A percentile compares a stretch with the other conserved stretches of the same genome.
Evolutionary conservation across 2,113 vertebrate species (phyloP).

Genomic region (Nycticorax nycticorax): DNA sequence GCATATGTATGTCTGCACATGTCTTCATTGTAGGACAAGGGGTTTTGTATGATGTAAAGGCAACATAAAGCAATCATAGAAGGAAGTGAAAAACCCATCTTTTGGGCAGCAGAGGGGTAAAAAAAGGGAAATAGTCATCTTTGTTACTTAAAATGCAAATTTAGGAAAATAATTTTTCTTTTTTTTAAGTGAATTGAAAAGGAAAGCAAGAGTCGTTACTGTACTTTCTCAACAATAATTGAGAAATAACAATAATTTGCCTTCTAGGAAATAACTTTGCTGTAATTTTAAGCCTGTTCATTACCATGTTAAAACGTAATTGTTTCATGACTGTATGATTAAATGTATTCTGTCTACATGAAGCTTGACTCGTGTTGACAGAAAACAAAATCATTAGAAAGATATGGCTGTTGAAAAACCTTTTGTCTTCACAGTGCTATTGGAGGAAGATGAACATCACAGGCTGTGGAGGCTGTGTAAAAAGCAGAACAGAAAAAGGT

Average conservation of each 20-base stretch:
- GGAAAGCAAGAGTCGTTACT: not conserved
- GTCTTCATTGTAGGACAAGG: not conserved
- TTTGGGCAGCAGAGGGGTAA: not conserved
- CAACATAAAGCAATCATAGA: not conserved
- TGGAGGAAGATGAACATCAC: not conserved
- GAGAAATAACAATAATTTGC: not conserved
- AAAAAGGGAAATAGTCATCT: not conserved
- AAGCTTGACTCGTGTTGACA: not conserved
- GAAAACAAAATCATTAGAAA: not conserved
- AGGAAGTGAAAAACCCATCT: not conserved
- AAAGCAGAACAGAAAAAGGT: slow-evolving; percentile 1
- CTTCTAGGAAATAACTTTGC: not conserved
- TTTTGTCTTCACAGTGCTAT: not conserved
- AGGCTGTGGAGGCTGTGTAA: not conserved
- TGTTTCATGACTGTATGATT: not conserved
- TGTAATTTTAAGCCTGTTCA: not conserved
- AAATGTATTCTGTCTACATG: not conserved
- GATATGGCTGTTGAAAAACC: not conserved
- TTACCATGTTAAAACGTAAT: not conserved
- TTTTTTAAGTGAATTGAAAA: not conserved
- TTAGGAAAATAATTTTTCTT: not conserved
- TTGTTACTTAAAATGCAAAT: not conserved
- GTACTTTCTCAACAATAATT: not conserved
- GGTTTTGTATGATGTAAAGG: not conserved
- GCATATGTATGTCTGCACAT: not conserved